Evolutionary conservation across 2,888 invertebrate genomes (phyloP), one percentile per base, ranked within the genome.

Genomic region (Spisula solida): DNA sequence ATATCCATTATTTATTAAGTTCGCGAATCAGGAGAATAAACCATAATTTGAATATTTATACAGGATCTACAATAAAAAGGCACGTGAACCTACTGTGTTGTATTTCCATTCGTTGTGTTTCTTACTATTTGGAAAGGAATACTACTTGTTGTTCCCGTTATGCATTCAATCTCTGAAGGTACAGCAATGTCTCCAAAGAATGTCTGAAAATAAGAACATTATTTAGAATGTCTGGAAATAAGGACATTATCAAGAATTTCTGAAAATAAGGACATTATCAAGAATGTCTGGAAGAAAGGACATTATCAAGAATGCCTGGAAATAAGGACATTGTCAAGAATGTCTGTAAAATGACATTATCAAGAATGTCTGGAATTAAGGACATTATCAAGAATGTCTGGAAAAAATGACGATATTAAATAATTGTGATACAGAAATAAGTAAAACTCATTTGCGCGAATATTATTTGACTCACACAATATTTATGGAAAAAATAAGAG

Each of bases 321-420:
- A 86, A 78, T 31, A 55, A 66, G 60, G n/a, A n/a, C n/a, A n/a
- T n/a, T n/a, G n/a, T n/a, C n/a, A n/a, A n/a, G n/a, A n/a, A n/a
- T n/a, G n/a, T n/a, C n/a, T n/a, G n/a, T n/a, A n/a, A n/a, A n/a
- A n/a, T n/a, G n/a, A n/a, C n/a, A n/a, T n/a, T n/a, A n/a, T n/a
- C n/a, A 83, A 70, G 34, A 87, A 87, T 25, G 83, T 81, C 87
- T 87, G 79, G 78, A 86, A 86, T 55, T 31, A 55, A 66, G 60
- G n/a, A n/a, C n/a, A n/a, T n/a, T n/a, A n/a, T n/a, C n/a, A 83
- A 70, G 34, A 87, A 87, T 25, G 83, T 81, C 87, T 87, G 79
- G 78, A 86, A 86, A 78, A 18, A 55, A 66, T n/a, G 41, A 41
- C 41, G 41, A 8, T 8, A 41, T 41, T 41, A 41, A 41, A 41